A percentile compares a stretch with the other conserved stretches of the same genome.
Evolutionary conservation across 1,140 invertebrate genomes (phyloP).

Genomic region (Idris sp.): DNA sequence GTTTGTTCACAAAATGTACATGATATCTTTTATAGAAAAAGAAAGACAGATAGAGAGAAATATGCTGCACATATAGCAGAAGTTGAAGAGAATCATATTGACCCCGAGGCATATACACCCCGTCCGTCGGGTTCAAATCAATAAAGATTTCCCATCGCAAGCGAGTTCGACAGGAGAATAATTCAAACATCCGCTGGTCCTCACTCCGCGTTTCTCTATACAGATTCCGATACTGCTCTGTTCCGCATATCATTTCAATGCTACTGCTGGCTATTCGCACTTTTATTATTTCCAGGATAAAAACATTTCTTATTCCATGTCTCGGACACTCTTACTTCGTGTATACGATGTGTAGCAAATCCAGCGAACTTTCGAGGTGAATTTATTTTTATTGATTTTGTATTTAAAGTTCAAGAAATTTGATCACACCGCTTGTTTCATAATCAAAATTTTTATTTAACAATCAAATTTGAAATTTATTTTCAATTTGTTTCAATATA

Average conservation of each 20-base stretch:
- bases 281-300: slow-evolving; percentile 51
- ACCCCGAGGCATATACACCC: slow-evolving; percentile 68
- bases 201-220: slow-evolving; percentile 30
- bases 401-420: slow-evolving; percentile 10
- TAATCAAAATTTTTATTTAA: too few species aligned
- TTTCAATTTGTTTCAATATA: too few species aligned
- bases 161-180: slow-evolving; percentile 67
- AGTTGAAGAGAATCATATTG: slow-evolving; percentile 68
- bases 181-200: slow-evolving; percentile 71
- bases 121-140: slow-evolving; percentile 71
- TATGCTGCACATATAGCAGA: slow-evolving; percentile 21
- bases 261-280: slow-evolving; percentile 43
- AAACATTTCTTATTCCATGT: slow-evolving; percentile 44
- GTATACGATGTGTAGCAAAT: slow-evolving; percentile 31
- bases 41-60: background rate
- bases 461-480: too few species aligned
- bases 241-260: slow-evolving; percentile 45
- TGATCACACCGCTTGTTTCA: background rate
- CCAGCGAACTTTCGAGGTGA: slow-evolving; percentile 23
- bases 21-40: slow-evolving; percentile 32
- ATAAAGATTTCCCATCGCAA: slow-evolving; percentile 75
- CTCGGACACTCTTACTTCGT: slow-evolving; percentile 18
- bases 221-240: slow-evolving; percentile 25
- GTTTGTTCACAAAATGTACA: slow-evolving; percentile 21
- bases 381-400: slow-evolving; percentile 43